These are phyloP conservation scores for Agrotis puta DNA, from an alignment of 2,888 invertebrate genomes.

Conservation along the genomic window DNA sequence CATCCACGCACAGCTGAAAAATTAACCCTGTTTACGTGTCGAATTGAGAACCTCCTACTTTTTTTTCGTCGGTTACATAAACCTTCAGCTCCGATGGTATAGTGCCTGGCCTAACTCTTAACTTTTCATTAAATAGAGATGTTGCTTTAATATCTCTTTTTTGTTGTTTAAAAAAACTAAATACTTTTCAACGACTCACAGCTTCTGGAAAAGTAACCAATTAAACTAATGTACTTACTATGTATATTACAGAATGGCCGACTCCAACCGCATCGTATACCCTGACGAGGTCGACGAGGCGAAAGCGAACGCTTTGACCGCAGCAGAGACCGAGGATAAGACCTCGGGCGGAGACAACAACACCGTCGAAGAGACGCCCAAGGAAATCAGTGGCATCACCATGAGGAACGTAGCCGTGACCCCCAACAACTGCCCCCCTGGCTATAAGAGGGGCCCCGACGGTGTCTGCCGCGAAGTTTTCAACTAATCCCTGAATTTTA, in stretches of 20 bases:
- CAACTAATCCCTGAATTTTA: conserved; percentile 41
- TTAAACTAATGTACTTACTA: conserved; percentile 6
- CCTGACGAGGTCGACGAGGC: conserved; percentile 81
- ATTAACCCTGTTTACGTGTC: no score
- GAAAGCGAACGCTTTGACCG: conserved; percentile 68
- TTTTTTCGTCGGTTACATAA: no score
- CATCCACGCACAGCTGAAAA: no score
- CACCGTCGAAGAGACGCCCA: conserved; percentile 71
- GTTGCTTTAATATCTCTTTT: no score
- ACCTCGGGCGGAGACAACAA: conserved; percentile 74
- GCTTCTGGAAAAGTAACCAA: not conserved
- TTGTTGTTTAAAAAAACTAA: no score
- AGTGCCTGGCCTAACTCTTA: no score
- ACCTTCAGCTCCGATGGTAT: no score
- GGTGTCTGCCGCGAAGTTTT: conserved; percentile 78
- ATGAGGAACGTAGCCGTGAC: conserved; percentile 79
- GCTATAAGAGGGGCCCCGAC: conserved; percentile 72
- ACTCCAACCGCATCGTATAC: conserved; percentile 77
- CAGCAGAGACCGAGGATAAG: conserved; percentile 53
- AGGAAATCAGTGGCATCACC: conserved; percentile 34
- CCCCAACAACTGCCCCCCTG: conserved; percentile 76
- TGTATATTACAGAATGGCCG: conserved; percentile 77
- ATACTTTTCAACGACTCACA: not conserved
- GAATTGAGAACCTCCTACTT: no score
- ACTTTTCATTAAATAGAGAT: no score